Conservation (phyloP, 2,888 invertebrate genomes). For the Autographa pulchrina region DNA sequence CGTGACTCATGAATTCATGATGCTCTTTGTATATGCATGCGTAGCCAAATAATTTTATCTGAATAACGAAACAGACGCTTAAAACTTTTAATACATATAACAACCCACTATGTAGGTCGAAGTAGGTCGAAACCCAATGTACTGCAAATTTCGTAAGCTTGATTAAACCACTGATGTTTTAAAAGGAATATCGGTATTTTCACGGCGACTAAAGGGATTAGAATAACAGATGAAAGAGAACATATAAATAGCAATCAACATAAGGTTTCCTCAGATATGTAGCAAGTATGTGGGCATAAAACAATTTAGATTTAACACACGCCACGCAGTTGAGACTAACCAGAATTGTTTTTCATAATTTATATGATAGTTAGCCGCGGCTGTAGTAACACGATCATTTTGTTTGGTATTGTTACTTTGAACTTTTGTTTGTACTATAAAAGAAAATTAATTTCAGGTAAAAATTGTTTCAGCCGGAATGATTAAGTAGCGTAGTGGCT, state of each 20-base stretch:
- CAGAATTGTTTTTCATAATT: conserved; percentile 83
- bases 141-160: neutral
- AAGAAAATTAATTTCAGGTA: conserved; percentile 58
- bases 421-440: conserved; percentile 66
- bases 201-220: conserved; percentile 7
- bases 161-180: neutral
- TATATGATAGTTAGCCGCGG: conserved; percentile 75
- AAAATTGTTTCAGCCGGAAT: conserved; percentile 49
- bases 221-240: conserved; percentile 42
- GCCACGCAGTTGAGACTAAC: conserved; percentile 75
- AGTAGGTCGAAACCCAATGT: neutral
- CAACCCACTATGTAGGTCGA: neutral
- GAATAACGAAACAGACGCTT: neutral
- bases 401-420: conserved; percentile 67
- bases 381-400: conserved; percentile 59
- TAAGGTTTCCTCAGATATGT: conserved; percentile 52
- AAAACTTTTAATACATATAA: neutral
- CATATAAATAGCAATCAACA: conserved; percentile 46
- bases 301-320: conserved; percentile 76
- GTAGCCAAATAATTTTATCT: neutral
- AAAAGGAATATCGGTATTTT: neutral
- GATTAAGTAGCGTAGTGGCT: conserved; percentile 38
- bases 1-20: conserved; percentile 14
- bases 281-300: conserved; percentile 57
- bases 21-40: neutral